phyloP scores from a whole-genome alignment of 2,113 vertebrate species.

The Ursus arctos region DNA sequence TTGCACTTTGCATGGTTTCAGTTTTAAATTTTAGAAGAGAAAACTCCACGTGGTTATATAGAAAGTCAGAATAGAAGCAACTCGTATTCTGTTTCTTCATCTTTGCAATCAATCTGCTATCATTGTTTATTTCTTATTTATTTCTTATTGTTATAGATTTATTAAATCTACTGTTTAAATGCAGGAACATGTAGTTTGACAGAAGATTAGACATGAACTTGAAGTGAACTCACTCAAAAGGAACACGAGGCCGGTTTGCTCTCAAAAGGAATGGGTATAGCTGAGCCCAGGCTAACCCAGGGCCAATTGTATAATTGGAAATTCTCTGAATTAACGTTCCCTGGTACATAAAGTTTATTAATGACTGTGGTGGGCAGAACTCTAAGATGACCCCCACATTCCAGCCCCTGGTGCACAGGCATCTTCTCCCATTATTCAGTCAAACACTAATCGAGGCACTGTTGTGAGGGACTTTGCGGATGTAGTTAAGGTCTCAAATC shows the following conservation, averaged over 20 bases:
- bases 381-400: background rate
- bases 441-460: background rate
- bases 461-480: background rate
- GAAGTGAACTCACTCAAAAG: background rate
- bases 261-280: background rate
- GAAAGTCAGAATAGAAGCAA: background rate
- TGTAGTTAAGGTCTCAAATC: background rate
- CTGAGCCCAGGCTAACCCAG: background rate
- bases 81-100: background rate
- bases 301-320: background rate
- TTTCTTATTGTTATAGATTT: background rate
- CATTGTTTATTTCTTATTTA: background rate
- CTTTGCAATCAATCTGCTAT: background rate
- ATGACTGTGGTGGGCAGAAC: background rate
- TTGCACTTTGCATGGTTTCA: background rate
- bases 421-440: background rate
- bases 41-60: background rate
- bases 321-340: background rate
- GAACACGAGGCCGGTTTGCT: background rate
- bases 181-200: background rate
- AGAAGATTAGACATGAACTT: background rate
- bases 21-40: conserved; percentile 10
- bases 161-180: background rate
- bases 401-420: background rate
- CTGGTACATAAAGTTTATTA: background rate